Base-by-base conservation (phyloP, 2,113 vertebrate genomes). In the Crypturellus undulatus region DNA sequence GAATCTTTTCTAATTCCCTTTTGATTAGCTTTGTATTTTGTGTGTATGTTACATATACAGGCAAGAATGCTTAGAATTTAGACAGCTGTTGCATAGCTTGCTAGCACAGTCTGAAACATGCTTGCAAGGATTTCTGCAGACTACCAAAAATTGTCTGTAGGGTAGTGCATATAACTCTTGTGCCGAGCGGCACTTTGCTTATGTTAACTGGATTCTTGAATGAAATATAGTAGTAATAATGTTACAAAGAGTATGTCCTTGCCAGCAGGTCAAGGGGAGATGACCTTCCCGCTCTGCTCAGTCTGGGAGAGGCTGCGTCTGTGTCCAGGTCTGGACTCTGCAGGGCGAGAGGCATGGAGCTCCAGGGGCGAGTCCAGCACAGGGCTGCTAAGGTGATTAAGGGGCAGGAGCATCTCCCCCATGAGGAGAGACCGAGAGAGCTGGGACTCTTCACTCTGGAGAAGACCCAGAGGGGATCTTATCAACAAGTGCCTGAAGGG, bases 1-100 rank as follows among this genome's bases (percentile, higher is more conserved):
- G 59, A 81, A 77, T 71, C 45, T 87, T 89, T 86, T 51, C 49
- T 92, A 92, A 91, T 79, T 81, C 71, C 54, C 32, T 92, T 95
- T 96, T 40, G 75, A 82, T 82, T 89, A 90, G 22, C 24, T 85
- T 90, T 94, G 92, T 83, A 62, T 77, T 95, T 87, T 78, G 40
- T 77, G 28, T 59, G 22, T 51, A 80, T 58, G 34, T 90, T 90
- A 59, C 90, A 32, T 65, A 60, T 40, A 14, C 54, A 84, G 79
- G 49, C 79, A 96, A 75, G 76, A 95, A 94, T 83, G 76, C 51
- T 78, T 83, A 86, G 64, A 87, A 88, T 92, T 70, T 56, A 75
- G 56, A 58, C 45, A 86, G 51, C 67, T 51, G n/a, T 83, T 94
- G 82, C 65, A 75, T 85, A 73, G 51, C 69, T 94, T 95, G 68